Percentiles rank a stretch among this genome's conserved stretches.
Conservation (phyloP, 2,888 invertebrate species). For the Temnothorax ravouxi region DNA sequence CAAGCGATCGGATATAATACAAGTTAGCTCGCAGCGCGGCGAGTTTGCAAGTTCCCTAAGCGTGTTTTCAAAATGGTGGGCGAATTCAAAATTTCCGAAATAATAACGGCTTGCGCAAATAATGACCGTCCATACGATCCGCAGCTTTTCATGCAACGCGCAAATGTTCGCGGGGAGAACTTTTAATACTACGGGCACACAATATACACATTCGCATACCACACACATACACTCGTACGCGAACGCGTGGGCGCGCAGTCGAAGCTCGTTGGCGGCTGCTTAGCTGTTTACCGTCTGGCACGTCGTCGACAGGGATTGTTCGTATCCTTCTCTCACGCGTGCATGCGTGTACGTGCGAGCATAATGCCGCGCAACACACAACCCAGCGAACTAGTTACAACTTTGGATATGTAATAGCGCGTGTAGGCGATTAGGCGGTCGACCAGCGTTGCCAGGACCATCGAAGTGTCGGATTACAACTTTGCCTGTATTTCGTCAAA, state of each 20-base stretch:
- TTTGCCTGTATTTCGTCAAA: conserved; percentile 63
- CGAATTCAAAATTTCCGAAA: conserved; percentile 67
- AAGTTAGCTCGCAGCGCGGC: conserved; percentile 31
- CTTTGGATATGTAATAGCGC: conserved; percentile 80
- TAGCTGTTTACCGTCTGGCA: conserved; percentile 79
- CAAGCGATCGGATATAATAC: conserved; percentile 35
- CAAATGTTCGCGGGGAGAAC: conserved; percentile 69
- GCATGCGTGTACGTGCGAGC: conserved; percentile 46
- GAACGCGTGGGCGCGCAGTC: conserved; percentile 44
- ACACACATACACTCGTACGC: neutral
- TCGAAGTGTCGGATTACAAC: conserved; percentile 70
- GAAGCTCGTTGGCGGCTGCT: conserved; percentile 72
- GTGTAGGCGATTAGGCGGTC: conserved; percentile 78
- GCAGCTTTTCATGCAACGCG: conserved; percentile 59
- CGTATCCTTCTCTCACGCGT: conserved; percentile 66
- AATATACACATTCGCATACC: neutral
- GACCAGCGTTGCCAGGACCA: conserved; percentile 71
- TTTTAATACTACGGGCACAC: conserved; percentile 76
- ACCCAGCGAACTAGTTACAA: conserved; percentile 77
- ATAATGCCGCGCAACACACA: conserved; percentile 64
- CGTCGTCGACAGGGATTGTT: conserved; percentile 75
- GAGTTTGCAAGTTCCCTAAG: conserved; percentile 31
- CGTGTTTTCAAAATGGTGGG: conserved; percentile 48
- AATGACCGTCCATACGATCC: conserved; percentile 40
- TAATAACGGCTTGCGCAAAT: conserved; percentile 35